Evolutionary conservation across 2,888 invertebrate species (phyloP).

Genomic region (Ischnus inquisitorius): DNA sequence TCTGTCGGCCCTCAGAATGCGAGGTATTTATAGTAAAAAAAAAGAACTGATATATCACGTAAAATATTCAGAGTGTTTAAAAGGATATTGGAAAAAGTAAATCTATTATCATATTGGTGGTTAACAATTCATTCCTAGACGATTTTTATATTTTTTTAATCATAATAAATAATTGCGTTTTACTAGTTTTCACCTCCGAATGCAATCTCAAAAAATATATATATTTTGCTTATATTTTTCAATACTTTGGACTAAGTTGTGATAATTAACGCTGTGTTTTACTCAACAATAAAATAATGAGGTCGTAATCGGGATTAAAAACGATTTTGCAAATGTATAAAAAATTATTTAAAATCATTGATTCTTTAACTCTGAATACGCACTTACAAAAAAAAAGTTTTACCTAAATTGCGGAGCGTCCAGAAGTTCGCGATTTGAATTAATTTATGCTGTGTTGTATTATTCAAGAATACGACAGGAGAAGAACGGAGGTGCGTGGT

Average conservation of each 20-base stretch:
- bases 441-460: not conserved
- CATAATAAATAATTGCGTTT: no score
- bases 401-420: not conserved
- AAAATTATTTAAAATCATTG: no score
- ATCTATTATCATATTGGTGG: no score
- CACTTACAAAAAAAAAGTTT: not conserved
- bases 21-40: slow-evolving; percentile 87
- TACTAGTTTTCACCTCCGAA: no score
- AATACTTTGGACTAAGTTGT: no score
- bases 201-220: not conserved
- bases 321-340: not conserved
- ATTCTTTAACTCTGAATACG: not conserved
- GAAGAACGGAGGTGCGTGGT: slow-evolving; percentile 96
- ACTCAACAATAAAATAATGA: no score
- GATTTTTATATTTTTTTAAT: no score
- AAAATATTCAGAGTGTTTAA: not conserved
- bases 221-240: no score
- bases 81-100: not conserved
- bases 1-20: slow-evolving; percentile 95
- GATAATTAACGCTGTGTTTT: no score
- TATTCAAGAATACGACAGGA: slow-evolving; percentile 92
- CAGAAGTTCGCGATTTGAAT: not conserved
- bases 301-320: not conserved
- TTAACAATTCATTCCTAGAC: no score
- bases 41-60: not conserved